Percentiles rank a stretch among this genome's conserved stretches.
Conservation (phyloP, 2,888 invertebrate genomes). For the Tanaodytes sp. region DNA sequence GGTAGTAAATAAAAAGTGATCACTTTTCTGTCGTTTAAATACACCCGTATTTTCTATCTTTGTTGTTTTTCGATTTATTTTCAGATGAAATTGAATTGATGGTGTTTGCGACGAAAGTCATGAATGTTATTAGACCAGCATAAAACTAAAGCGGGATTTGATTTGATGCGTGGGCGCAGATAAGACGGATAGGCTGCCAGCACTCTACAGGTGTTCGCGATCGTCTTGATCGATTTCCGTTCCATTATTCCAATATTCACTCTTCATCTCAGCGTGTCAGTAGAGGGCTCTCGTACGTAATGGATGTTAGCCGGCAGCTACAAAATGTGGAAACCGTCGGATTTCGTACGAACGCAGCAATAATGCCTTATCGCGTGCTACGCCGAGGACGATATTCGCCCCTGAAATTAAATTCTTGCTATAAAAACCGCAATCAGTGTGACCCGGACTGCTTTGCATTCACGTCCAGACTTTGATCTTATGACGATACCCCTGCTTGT, state of each 20-base stretch:
- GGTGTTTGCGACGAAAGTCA: too few relatives aligned
- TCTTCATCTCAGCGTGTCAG: slow-evolving; percentile 28
- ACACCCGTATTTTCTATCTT: too few relatives aligned
- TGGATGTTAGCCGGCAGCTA: slow-evolving; percentile 28
- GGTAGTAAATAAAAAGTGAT: too few relatives aligned
- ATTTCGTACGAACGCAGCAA: not conserved
- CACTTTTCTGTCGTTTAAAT: too few relatives aligned
- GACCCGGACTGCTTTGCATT: not conserved
- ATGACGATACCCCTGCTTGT: too few relatives aligned
- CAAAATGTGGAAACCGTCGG: slow-evolving; percentile 19
- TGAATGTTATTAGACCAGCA: slow-evolving; percentile 38
- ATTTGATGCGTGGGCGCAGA: slow-evolving; percentile 15
- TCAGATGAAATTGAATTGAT: not conserved
- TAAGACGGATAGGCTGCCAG: slow-evolving; percentile 21
- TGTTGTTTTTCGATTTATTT: too few relatives aligned
- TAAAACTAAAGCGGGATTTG: slow-evolving; percentile 33
- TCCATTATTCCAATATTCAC: slow-evolving; percentile 40
- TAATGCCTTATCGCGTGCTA: slow-evolving; percentile 21
- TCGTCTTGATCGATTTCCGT: slow-evolving; percentile 28
- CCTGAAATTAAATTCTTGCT: slow-evolving; percentile 9
- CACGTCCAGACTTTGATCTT: too few relatives aligned
- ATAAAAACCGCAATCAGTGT: slow-evolving; percentile 13
- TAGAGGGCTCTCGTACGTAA: slow-evolving; percentile 25
- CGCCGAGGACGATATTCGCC: slow-evolving; percentile 10
- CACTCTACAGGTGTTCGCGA: slow-evolving; percentile 39